A percentile compares a stretch with the other conserved stretches of the same genome.
Evolutionary conservation across 2,113 vertebrate species (phyloP).

Genomic region (Benthochromis sp.): DNA sequence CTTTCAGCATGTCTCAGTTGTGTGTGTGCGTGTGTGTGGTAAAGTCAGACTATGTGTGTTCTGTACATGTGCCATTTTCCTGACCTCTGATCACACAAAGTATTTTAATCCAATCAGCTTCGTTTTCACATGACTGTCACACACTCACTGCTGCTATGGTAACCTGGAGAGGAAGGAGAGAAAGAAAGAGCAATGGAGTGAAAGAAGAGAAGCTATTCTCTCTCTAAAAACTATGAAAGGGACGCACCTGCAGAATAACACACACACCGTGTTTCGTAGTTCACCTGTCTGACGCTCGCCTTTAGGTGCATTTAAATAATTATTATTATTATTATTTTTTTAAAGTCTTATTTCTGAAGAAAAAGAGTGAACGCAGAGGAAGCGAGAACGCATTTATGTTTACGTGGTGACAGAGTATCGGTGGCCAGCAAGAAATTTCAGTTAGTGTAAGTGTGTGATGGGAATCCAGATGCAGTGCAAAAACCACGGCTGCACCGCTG

Average conservation of each 20-base stretch:
- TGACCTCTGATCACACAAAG: slow-evolving; percentile 73
- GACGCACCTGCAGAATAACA: not conserved
- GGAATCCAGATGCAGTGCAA: not conserved
- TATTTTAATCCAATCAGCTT: slow-evolving; percentile 81
- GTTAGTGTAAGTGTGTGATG: not conserved
- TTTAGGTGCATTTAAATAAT: not conserved
- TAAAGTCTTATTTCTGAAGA: not conserved
- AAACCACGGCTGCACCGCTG: not conserved
- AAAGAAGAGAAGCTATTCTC: slow-evolving; percentile 14
- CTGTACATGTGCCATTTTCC: slow-evolving; percentile 49
- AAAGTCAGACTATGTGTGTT: slow-evolving; percentile 26
- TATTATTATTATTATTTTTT: not conserved
- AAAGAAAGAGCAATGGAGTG: not conserved
- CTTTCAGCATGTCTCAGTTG: not conserved
- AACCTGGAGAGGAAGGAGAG: slow-evolving; percentile 52
- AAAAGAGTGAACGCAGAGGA: not conserved
- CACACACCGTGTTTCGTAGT: not conserved
- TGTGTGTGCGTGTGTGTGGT: not conserved
- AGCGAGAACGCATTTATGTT: rapidly evolving
- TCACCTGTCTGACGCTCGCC: not conserved
- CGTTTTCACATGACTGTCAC: slow-evolving; percentile 79
- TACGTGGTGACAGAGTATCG: not conserved
- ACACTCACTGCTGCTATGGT: slow-evolving; percentile 67
- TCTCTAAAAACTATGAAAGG: slow-evolving; percentile 25
- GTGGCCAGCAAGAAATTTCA: not conserved